Evolutionary conservation across 2,113 vertebrate genomes (phyloP), one percentile per base, ranked within the genome.

Genomic region (Phalacrocorax carbo): DNA sequence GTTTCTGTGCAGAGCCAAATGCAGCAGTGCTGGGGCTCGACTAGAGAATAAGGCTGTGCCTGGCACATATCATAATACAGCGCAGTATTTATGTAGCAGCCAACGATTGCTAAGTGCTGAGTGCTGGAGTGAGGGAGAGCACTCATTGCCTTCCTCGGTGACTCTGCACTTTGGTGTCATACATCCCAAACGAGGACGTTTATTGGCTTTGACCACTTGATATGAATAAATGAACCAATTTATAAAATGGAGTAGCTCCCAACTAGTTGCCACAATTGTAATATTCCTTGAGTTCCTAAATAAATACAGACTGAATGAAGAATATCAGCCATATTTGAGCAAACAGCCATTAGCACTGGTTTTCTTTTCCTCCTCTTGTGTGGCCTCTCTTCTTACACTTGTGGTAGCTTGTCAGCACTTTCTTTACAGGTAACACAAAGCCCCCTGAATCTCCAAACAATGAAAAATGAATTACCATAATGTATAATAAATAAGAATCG

Each of bases 351-450:
- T 88, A 94, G 87, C 84, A 72, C 93, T 0, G 22, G 46, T 78
- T 72, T 83, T 84, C 83, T 76, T 93, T 94, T 82, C 92, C 87
- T 92, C 93, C 82, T 94, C 93, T 65, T 95, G 94, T 91, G 94
- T 92, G 96, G 93, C 86, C 90, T 91, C 90, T 96, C 84, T 89
- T 66, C 58, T 94, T 96, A 95, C 87, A 80, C 75, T 91, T 27
- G 86, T 76, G 79, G 82, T 90, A 93, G 62, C 91, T 92, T 97
- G 94, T 97, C 97, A 97, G 82, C 97, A 96, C 92, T 89, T 96
- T 92, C 87, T 70, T 89, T 86, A 95, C 95, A 95, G 90, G 95
- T 94, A 96, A 96, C 66, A 81, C 72, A 94, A 96, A 87, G 84
- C 73, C 48, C 55, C 30, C 55, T 82, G 88, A 93, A 97, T 92